These are phyloP conservation scores for Graphium colonna DNA, from an alignment of 2,888 invertebrate species.

Conservation along the genomic window DNA sequence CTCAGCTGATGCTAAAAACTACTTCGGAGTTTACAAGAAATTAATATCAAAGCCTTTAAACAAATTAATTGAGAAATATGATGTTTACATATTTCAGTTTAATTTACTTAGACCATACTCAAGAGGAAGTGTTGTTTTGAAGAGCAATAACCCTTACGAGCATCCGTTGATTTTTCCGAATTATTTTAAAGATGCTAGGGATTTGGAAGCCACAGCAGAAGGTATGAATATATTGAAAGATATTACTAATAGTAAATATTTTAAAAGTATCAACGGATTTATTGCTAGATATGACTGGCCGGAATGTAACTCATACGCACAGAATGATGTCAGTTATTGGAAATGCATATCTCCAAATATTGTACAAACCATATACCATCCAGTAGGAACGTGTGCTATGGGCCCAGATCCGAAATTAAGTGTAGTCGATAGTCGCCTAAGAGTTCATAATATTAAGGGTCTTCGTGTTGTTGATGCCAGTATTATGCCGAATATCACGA, in stretches of 20 bases:
- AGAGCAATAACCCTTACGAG: constrained; percentile 76
- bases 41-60: constrained; percentile 37
- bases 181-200: constrained; percentile 79
- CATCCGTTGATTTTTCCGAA: constrained; percentile 82
- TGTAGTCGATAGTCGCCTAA: constrained; percentile 77
- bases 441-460: constrained; percentile 81
- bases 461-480: constrained; percentile 87
- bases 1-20: constrained; percentile 27
- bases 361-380: constrained; percentile 81
- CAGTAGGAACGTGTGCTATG: constrained; percentile 83
- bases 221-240: constrained; percentile 49
- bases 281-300: constrained; percentile 43
- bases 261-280: constrained; percentile 42
- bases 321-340: constrained; percentile 50
- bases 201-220: constrained; percentile 52
- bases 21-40: constrained; percentile 43
- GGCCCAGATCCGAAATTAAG: constrained; percentile 54
- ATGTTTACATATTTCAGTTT: constrained; percentile 50
- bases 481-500: constrained; percentile 87
- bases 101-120: constrained; percentile 72
- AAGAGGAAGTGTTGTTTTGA: constrained; percentile 76
- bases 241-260: constrained; percentile 43
- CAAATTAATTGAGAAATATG: constrained; percentile 40
- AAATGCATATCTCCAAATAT: constrained; percentile 68
- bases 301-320: constrained; percentile 40